These are phyloP conservation scores for Cacoxenus indagator DNA, from an alignment of 2,888 invertebrate species.

Conservation along the genomic window DNA sequence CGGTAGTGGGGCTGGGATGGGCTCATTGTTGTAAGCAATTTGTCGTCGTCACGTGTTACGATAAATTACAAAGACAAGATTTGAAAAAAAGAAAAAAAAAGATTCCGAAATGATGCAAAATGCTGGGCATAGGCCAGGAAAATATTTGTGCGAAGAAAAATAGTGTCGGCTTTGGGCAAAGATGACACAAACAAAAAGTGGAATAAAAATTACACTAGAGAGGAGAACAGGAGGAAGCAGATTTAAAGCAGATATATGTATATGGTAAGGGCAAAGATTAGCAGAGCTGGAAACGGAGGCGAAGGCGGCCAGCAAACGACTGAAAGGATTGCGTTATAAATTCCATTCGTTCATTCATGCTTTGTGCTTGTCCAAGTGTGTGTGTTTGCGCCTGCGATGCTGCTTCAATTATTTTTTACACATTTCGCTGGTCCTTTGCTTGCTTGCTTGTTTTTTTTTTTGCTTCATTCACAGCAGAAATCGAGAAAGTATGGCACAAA, in stretches of 20 bases:
- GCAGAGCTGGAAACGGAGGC: too few relatives aligned
- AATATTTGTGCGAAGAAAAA: conserved; percentile 11
- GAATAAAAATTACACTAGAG: neutral
- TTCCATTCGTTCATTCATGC: neutral
- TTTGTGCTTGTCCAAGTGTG: neutral
- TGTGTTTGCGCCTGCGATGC: conserved; percentile 46
- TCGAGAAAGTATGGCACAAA: neutral
- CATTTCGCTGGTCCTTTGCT: conserved; percentile 41
- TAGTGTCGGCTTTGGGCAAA: conserved; percentile 5
- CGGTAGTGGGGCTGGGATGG: too few relatives aligned
- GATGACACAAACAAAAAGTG: conserved; percentile 29
- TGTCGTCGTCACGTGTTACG: neutral
- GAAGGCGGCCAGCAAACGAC: too few relatives aligned
- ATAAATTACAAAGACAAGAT: conserved; percentile 35
- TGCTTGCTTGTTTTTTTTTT: conserved; percentile 23
- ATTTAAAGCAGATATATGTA: neutral
- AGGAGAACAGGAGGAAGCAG: neutral
- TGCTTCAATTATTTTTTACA: conserved; percentile 62
- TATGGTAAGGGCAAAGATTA: neutral
- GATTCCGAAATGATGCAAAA: neutral
- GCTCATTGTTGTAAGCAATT: neutral
- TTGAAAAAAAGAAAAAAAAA: conserved; percentile 37
- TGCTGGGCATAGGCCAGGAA: conserved; percentile 5
- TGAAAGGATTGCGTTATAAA: conserved; percentile 3
- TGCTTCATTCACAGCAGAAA: conserved; percentile 20